Conservation (phyloP, 2,888 invertebrate genomes). For the Pyrrhia umbra region DNA sequence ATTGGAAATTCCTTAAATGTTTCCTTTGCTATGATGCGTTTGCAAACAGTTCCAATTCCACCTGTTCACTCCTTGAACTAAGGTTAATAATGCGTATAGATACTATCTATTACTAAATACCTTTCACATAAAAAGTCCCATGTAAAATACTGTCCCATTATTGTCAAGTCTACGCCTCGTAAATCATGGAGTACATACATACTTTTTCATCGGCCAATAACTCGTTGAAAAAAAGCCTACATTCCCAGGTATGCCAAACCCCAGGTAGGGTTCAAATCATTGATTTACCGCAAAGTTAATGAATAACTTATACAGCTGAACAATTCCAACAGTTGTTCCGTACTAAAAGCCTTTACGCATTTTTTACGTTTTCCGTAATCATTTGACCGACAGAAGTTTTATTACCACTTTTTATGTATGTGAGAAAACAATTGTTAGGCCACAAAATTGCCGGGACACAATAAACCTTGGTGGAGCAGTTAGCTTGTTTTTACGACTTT, state of each 20-base stretch:
- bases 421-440: conserved; percentile 85
- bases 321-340: conserved; percentile 40
- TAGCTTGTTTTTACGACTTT: conserved; percentile 66
- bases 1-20: not conserved
- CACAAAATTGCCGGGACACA: conserved; percentile 72
- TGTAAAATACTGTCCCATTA: conserved; percentile 22
- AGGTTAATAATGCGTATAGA: not conserved
- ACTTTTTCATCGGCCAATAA: conserved; percentile 13
- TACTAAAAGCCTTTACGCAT: conserved; percentile 59
- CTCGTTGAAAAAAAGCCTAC: conserved; percentile 8
- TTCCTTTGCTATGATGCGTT: not conserved
- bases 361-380: conserved; percentile 66
- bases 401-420: conserved; percentile 78
- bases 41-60: not conserved
- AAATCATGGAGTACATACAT: not conserved
- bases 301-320: conserved; percentile 42
- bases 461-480: conserved; percentile 64
- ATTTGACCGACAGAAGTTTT: conserved; percentile 74
- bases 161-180: conserved; percentile 1
- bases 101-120: conserved; percentile 21
- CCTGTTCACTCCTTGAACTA: not conserved
- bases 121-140: conserved; percentile 9
- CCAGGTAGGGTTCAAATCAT: conserved; percentile 47
- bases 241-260: conserved; percentile 32
- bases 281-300: conserved; percentile 49